Percentiles rank a stretch among this genome's conserved stretches.
These are phyloP conservation scores for Sphaerophoria rueppellii DNA, from an alignment of 2,888 invertebrate species.

Conservation along the genomic window DNA sequence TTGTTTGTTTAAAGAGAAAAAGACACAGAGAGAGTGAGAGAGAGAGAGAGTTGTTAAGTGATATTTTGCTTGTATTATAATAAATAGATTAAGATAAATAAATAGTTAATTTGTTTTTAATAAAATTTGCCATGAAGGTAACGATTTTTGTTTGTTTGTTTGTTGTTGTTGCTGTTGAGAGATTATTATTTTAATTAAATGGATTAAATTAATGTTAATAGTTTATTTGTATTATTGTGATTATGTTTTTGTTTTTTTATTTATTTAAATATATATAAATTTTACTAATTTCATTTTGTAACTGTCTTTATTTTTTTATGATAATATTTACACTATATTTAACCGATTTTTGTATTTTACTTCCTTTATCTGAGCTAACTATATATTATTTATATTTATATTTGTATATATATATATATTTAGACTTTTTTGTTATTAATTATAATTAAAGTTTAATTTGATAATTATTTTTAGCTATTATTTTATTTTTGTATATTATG, in stretches of 20 bases:
- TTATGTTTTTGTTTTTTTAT: conserved; percentile 73
- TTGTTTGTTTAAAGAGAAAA: conserved; percentile 70
- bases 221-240: conserved; percentile 76
- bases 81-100: conserved; percentile 59
- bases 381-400: conserved; percentile 61
- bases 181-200: conserved; percentile 56
- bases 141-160: conserved; percentile 38
- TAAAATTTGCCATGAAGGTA: conserved; percentile 69
- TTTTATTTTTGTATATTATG: conserved; percentile 59
- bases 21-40: conserved; percentile 74
- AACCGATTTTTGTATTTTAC: conserved; percentile 47
- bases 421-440: conserved; percentile 52
- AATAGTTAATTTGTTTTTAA: conserved; percentile 28
- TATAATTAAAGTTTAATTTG: conserved; percentile 68
- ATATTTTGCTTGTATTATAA: conserved; percentile 48
- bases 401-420: conserved; percentile 57
- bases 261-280: conserved; percentile 56
- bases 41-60: conserved; percentile 69
- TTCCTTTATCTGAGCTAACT: conserved; percentile 66
- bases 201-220: conserved; percentile 75
- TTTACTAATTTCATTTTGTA: conserved; percentile 72
- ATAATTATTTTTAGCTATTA: conserved; percentile 73
- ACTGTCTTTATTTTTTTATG: conserved; percentile 64
- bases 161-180: conserved; percentile 64
- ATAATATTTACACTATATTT: conserved; percentile 71